Conservation (phyloP, 2,797 vertebrate genomes). For the Hypotaenidia philippensis region DNA sequence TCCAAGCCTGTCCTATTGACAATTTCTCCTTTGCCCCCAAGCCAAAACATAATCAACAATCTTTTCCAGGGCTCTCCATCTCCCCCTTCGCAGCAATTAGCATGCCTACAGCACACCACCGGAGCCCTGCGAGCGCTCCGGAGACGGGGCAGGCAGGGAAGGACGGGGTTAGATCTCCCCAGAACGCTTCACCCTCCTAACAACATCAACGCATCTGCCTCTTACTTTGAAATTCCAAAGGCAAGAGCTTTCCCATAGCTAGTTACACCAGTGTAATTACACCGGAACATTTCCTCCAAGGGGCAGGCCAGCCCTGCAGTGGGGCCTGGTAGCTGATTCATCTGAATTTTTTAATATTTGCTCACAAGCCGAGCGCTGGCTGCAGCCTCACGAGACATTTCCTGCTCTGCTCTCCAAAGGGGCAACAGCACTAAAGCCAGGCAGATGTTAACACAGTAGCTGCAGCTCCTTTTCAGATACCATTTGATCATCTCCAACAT, state of each 20-base stretch:
- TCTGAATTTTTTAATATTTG: not conserved
- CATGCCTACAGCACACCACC: not conserved
- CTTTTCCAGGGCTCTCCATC: not conserved
- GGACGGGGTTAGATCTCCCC: not conserved
- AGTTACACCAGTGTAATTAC: not conserved
- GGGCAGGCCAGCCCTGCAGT: not conserved
- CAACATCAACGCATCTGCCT: not conserved
- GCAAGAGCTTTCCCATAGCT: not conserved
- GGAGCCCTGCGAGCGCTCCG: not conserved
- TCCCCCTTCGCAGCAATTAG: not conserved
- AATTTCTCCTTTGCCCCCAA: not conserved
- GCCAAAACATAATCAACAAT: not conserved
- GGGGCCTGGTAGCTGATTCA: not conserved
- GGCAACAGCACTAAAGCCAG: not conserved
- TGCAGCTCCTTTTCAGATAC: not conserved
- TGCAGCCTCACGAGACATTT: not conserved
- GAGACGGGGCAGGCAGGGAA: not conserved
- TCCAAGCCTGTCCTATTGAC: not conserved
- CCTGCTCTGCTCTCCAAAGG: not conserved
- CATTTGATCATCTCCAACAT: accelerated
- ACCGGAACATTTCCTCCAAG: not conserved
- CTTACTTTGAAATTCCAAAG: not conserved
- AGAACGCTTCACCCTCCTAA: not conserved
- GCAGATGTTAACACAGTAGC: not conserved
- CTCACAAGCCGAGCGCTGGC: not conserved